Base-by-base conservation (phyloP, 2,888 invertebrate species). In the Fissipunctia ypsillon region DNA sequence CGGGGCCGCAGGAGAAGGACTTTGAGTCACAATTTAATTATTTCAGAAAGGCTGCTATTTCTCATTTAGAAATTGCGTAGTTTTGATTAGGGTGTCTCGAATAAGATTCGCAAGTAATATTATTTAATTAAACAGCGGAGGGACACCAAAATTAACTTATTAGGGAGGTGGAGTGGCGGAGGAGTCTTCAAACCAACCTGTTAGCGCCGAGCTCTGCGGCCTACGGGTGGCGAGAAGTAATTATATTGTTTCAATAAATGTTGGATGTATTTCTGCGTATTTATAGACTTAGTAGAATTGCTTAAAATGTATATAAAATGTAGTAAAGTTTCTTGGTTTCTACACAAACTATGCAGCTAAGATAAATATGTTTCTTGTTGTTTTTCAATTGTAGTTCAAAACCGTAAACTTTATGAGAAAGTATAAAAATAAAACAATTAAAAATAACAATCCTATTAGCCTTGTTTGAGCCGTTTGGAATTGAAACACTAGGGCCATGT, bases 141-240 rank as follows among this genome's bases (percentile, higher is more conserved):
- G 72, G 83, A 57, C 65, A 67, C 74, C 59, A 70, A 81, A 68
- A 83, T 83, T 83, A 81, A 69, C 73, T 74, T 83, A 81, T 83
- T 83, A 81, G 50, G 65, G 66, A 59, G 67, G 70, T n/a, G 67
- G 60, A 70, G 73, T 52, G 60, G 69, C 16, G 41, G 50, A 0
- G 48, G 52, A 25, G 57, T 41, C 56, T 56, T 41, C 56, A 60
- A 43, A 65, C 70, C 73, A 22, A 69, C 50, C n/a, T 70, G 73
- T 70, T 83, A 74, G 74, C 69, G 22, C 28, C 16, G 41, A 38
- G 38, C 22, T 54, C 64, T 69, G 54, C 28, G 66, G 57, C 41
- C 73, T 35, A 69, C 43, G 57, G 59, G 19, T 50, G 52, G 50
- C 31, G 59, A 45, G 57, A 66, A 72, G 43, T 83, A 73, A 82